These are phyloP conservation scores for Oxygymnocypris stewartii DNA, from an alignment of 2,113 vertebrate genomes.

Conservation along the genomic window DNA sequence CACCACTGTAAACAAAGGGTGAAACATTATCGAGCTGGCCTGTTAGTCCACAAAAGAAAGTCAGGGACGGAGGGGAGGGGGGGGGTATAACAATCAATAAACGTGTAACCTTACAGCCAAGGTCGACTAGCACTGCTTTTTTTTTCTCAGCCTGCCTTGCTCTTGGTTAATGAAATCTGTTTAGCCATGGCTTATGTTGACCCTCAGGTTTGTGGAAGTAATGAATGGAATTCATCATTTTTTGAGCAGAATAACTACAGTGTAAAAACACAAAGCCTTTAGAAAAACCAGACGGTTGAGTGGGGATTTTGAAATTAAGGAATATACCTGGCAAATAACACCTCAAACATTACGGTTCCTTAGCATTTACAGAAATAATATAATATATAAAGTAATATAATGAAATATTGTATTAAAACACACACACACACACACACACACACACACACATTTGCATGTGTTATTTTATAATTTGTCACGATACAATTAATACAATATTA, in stretches of 20 bases:
- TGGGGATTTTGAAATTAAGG: not conserved
- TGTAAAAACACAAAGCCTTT: constrained; percentile 27
- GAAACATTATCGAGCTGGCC: constrained; percentile 53
- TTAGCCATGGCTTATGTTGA: constrained; percentile 48
- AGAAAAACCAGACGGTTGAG: not conserved
- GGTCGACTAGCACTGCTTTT: constrained; percentile 49
- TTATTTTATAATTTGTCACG: too few relatives aligned
- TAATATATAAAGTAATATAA: too few relatives aligned
- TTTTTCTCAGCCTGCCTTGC: constrained; percentile 29
- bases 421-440: too few relatives aligned
- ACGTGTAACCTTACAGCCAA: constrained; percentile 59
- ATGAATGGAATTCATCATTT: constrained; percentile 47
- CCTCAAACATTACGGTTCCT: not conserved
- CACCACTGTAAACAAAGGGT: constrained; percentile 41
- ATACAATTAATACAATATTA: too few relatives aligned
- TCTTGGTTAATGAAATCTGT: constrained; percentile 57
- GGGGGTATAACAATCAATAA: constrained; percentile 56
- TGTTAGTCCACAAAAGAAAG: constrained; percentile 41
- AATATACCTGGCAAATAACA: not conserved
- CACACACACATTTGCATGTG: too few relatives aligned
- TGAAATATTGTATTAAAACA: too few relatives aligned
- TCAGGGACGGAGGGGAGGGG: constrained; percentile 24
- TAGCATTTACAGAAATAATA: too few relatives aligned
- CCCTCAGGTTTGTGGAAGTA: constrained; percentile 40
- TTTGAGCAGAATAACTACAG: constrained; percentile 10